These are phyloP conservation scores for Holacanthus passer DNA, from an alignment of 2,113 vertebrate species.

Conservation along the genomic window DNA sequence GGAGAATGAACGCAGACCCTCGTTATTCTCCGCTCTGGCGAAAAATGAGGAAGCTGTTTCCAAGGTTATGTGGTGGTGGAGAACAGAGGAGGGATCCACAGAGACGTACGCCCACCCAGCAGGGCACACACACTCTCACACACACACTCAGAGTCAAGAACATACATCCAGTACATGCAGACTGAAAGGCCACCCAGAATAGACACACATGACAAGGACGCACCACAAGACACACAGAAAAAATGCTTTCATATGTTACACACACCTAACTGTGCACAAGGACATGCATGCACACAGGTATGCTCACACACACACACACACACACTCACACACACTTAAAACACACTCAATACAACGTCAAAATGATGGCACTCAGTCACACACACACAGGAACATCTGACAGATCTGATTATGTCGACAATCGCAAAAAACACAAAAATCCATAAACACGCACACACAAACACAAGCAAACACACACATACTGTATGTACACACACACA, in stretches of 20 bases:
- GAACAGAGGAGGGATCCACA: slow-evolving; percentile 42
- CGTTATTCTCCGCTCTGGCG: slow-evolving; percentile 37
- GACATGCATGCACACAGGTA: slow-evolving; percentile 15
- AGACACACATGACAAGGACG: slow-evolving; percentile 11
- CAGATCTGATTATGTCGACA: slow-evolving; percentile 11
- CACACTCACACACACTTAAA: not conserved
- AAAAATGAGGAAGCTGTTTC: slow-evolving; percentile 61
- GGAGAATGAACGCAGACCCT: slow-evolving; percentile 41
- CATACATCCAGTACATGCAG: not conserved
- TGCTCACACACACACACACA: slow-evolving; percentile 3
- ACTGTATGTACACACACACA: slow-evolving; percentile 45
- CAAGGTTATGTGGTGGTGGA: slow-evolving; percentile 67
- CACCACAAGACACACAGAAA: not conserved
- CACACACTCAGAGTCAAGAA: not conserved
- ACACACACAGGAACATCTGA: slow-evolving; percentile 25
- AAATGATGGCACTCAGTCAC: not conserved
- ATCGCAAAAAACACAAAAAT: slow-evolving; percentile 18
- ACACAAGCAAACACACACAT: slow-evolving; percentile 22
- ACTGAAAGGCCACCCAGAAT: not conserved
- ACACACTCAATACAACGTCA: not conserved
- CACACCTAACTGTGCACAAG: slow-evolving; percentile 31
- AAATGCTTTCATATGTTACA: slow-evolving; percentile 10
- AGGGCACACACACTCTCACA: slow-evolving; percentile 12
- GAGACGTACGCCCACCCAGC: slow-evolving; percentile 32
- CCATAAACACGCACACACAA: not conserved